phyloP scores from a whole-genome alignment of 1,140 invertebrate species.

The Neodiprion fabricii region DNA sequence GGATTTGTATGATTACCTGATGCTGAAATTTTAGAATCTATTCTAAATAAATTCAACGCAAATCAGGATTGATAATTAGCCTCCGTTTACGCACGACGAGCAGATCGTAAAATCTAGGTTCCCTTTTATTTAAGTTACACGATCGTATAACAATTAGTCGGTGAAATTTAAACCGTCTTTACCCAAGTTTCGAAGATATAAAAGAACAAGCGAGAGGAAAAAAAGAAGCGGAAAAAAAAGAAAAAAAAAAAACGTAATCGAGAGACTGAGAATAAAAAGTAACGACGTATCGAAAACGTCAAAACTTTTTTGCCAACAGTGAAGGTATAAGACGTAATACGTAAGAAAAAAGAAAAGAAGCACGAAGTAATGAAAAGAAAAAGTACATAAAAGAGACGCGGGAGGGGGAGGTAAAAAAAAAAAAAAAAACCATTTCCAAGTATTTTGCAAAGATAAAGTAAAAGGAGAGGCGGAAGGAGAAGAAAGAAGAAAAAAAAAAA shows the following conservation, averaged over 20 bases:
- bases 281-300: constrained; percentile 5
- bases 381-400: too few species aligned
- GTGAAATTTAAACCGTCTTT: too few species aligned
- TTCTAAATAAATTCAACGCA: too few species aligned
- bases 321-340: not conserved
- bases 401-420: not conserved
- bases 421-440: not conserved
- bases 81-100: too few species aligned
- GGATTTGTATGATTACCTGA: too few species aligned
- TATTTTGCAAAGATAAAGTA: constrained; percentile 3
- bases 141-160: too few species aligned
- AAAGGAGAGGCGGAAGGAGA: not conserved
- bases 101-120: too few species aligned
- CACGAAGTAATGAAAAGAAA: too few species aligned
- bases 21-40: too few species aligned
- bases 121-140: too few species aligned
- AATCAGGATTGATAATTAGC: too few species aligned
- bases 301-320: not conserved
- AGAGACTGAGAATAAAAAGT: not conserved
- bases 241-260: not conserved
- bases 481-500: not conserved
- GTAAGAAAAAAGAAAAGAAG: not conserved
- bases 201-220: not conserved
- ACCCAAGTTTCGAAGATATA: not conserved
- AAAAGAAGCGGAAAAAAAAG: not conserved